Base-by-base conservation (phyloP, 1,140 invertebrate species). In the Panulirus ornatus region DNA sequence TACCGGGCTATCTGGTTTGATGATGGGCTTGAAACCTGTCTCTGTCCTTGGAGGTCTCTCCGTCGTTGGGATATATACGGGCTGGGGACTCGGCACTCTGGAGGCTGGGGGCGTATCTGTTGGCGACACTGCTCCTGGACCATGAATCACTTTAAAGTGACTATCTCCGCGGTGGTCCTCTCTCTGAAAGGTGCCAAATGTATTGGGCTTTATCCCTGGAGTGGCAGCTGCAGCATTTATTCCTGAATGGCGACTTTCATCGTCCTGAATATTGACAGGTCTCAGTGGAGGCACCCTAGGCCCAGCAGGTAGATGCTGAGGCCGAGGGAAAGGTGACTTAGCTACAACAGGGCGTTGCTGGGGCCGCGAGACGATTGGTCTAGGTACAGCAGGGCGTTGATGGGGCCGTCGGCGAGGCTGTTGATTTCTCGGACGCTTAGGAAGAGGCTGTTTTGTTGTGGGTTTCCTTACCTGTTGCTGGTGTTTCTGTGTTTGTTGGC, bases 11-110 rank as follows among this genome's bases (percentile, higher is more conserved):
- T 88, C 76, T 8, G 75, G 75, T 42, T 81, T 81, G 38, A 82
- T 88, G 86, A 88, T 88, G 22, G 86, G 86, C 42, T 88, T 88
- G 44, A 88, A 88, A 19, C 86, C 86, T 30, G 27, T 82, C n/a
- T 88, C 86, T n/a, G 86, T 88, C n/a, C 36, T 88, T 6, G 58
- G 76, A n/a, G 71, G 71, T 27, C 79, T 58, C 14, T 84, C 42
- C 0, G 87, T 87, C n/a, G 86, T 86, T 1, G 85, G 79, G 34
- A 87, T 71, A 51, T 84, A 88, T 16, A 91, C 81, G 6, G 91
- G 85, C 54, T 88, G 85, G 19, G 86, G 91, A 63, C 44, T 84
- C 19, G 85, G 78, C n/a, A 70, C 76, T 22, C 40, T 86, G 19
- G 76, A 73, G 9, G 47, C 8, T 30, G 89, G 44, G n/a, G 63